Evolutionary conservation across 2,888 invertebrate species (phyloP).

Genomic region (Asteroscopus sphinx): DNA sequence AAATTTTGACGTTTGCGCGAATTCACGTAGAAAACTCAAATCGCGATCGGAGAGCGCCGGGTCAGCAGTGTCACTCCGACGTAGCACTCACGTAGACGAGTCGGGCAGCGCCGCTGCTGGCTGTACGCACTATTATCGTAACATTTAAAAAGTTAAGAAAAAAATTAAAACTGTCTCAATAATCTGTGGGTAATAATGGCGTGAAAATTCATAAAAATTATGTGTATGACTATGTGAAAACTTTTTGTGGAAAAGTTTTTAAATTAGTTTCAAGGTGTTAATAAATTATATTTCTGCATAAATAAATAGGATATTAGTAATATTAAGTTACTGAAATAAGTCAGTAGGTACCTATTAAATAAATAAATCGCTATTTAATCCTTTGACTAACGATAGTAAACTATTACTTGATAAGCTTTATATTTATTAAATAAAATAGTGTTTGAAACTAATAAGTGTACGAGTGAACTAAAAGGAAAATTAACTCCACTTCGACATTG

Average conservation of each 20-base stretch:
- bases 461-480: not conserved
- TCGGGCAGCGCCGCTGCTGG: conserved; percentile 37
- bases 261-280: conserved; percentile 39
- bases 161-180: conserved; percentile 14
- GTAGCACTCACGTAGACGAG: conserved; percentile 57
- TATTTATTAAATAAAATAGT: not conserved
- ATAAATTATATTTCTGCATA: conserved; percentile 3
- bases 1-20: conserved; percentile 63
- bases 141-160: conserved; percentile 39
- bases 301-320: not conserved
- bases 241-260: conserved; percentile 39
- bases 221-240: conserved; percentile 29
- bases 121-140: conserved; percentile 42
- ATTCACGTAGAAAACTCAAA: conserved; percentile 62
- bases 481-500: not conserved
- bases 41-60: conserved; percentile 63
- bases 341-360: not conserved
- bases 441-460: not conserved
- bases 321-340: not conserved
- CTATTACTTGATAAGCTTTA: not conserved
- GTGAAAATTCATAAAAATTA: conserved; percentile 18
- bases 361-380: not conserved
- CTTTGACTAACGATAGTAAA: not conserved
- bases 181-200: conserved; percentile 21
- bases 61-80: conserved; percentile 67